These are phyloP conservation scores for Manis crassicaudata DNA, from an alignment of 2,797 vertebrate genomes.

Conservation along the genomic window DNA sequence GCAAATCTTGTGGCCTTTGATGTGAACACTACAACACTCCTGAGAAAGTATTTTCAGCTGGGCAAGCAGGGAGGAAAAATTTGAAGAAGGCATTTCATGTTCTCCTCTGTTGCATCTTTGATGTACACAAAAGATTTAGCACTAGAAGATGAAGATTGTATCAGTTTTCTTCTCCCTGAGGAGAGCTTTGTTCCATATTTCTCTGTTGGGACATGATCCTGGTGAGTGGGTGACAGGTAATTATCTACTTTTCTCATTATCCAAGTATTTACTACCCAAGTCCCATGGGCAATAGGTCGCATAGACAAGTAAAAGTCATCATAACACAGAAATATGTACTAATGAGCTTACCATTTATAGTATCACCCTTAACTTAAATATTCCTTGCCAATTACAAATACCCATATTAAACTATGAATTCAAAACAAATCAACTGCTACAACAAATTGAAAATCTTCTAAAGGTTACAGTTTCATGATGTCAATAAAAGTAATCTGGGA, in stretches of 20 bases:
- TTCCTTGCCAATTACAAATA: not conserved
- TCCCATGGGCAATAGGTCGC: not conserved
- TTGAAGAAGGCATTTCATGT: constrained; percentile 59
- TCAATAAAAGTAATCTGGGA: not conserved
- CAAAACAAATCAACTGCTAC: constrained; percentile 3
- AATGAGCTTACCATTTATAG: not conserved
- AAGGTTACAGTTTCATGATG: not conserved
- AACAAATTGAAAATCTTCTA: constrained; percentile 16
- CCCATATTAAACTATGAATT: not conserved
- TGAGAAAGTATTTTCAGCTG: constrained; percentile 57
- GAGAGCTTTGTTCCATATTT: constrained; percentile 46
- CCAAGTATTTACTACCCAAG: constrained; percentile 26
- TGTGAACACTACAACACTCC: constrained; percentile 11
- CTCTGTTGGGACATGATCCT: not conserved
- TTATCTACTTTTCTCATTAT: constrained; percentile 35
- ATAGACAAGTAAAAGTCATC: constrained; percentile 31
- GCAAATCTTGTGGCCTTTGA: constrained; percentile 63
- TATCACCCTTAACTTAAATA: not conserved
- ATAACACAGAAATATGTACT: constrained; percentile 57
- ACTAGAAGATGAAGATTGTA: constrained; percentile 55
- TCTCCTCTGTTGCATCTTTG: constrained; percentile 45
- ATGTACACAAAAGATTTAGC: constrained; percentile 55
- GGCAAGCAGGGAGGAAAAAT: constrained; percentile 44
- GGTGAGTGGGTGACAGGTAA: constrained; percentile 23
- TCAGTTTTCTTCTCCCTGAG: not conserved